Conservation (phyloP, 2,888 invertebrate species). For the Dasypogon diadema region DNA sequence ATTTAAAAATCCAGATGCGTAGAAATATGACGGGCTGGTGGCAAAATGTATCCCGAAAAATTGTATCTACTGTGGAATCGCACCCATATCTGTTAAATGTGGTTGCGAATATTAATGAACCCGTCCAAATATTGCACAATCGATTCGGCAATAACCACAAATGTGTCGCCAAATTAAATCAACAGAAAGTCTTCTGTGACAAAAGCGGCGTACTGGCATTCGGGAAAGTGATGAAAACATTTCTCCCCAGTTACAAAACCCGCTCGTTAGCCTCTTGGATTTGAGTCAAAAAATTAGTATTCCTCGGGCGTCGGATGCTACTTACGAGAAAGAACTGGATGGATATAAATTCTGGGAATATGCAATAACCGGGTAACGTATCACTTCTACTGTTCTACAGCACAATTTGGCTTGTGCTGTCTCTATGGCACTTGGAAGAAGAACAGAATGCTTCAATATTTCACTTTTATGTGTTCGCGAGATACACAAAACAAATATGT, state of each 20-base stretch:
- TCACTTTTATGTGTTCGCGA: background rate
- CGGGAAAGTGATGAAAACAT: background rate
- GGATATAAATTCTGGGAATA: background rate
- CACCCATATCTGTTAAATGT: background rate
- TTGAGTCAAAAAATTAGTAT: slow-evolving; percentile 10
- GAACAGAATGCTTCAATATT: background rate
- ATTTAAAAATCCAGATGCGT: background rate
- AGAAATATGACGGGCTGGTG: background rate
- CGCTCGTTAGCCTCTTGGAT: background rate
- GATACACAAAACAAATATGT: background rate
- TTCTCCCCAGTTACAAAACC: slow-evolving; percentile 9
- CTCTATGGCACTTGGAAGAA: background rate
- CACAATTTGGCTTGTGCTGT: background rate
- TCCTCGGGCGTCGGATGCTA: background rate
- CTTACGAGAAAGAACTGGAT: slow-evolving; percentile 7
- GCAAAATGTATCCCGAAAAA: background rate
- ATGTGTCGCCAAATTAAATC: slow-evolving; percentile 29
- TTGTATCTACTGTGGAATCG: background rate
- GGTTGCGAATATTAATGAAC: slow-evolving; percentile 40
- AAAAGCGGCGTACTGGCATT: background rate
- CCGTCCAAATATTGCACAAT: slow-evolving; percentile 13
- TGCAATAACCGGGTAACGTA: background rate
- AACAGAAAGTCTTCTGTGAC: slow-evolving; percentile 21
- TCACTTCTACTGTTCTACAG: background rate
- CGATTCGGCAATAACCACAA: background rate